These are phyloP conservation scores for Philaethria dido DNA, from an alignment of 2,888 invertebrate species.

Conservation along the genomic window DNA sequence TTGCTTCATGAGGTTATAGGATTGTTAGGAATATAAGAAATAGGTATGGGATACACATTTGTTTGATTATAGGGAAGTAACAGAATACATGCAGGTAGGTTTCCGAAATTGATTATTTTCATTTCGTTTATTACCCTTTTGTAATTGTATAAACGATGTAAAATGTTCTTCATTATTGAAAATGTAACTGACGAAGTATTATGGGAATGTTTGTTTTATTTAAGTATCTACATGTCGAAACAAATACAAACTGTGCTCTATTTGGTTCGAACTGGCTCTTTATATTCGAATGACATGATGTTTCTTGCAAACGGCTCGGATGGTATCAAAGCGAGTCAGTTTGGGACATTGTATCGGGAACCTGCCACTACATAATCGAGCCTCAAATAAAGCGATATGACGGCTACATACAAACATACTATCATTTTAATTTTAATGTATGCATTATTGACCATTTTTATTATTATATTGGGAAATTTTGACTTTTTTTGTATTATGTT, in stretches of 20 bases:
- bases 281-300: slow-evolving; percentile 15
- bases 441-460: no score
- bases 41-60: slow-evolving; percentile 74
- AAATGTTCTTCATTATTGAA: slow-evolving; percentile 31
- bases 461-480: no score
- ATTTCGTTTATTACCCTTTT: slow-evolving; percentile 50
- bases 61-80: slow-evolving; percentile 67
- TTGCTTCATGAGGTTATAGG: slow-evolving; percentile 80
- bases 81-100: slow-evolving; percentile 65
- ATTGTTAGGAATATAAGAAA: slow-evolving; percentile 75
- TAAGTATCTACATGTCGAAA: slow-evolving; percentile 21
- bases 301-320: slow-evolving; percentile 10
- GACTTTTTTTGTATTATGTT: no score
- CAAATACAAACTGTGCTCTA: slow-evolving; percentile 33
- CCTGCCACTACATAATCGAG: slow-evolving; percentile 43
- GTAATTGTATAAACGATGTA: slow-evolving; percentile 41
- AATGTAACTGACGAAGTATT: slow-evolving; percentile 31
- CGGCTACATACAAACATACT: slow-evolving; percentile 7
- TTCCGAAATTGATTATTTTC: slow-evolving; percentile 55
- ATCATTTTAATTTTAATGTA: no score
- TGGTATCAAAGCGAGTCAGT: slow-evolving; percentile 29
- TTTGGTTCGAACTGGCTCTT: slow-evolving; percentile 37
- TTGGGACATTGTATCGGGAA: slow-evolving; percentile 38
- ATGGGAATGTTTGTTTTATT: slow-evolving; percentile 32
- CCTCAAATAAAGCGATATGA: slow-evolving; percentile 20